These are phyloP conservation scores for Mormyrus proboscirostris DNA, from an alignment of 2,797 vertebrate genomes.

Conservation along the genomic window DNA sequence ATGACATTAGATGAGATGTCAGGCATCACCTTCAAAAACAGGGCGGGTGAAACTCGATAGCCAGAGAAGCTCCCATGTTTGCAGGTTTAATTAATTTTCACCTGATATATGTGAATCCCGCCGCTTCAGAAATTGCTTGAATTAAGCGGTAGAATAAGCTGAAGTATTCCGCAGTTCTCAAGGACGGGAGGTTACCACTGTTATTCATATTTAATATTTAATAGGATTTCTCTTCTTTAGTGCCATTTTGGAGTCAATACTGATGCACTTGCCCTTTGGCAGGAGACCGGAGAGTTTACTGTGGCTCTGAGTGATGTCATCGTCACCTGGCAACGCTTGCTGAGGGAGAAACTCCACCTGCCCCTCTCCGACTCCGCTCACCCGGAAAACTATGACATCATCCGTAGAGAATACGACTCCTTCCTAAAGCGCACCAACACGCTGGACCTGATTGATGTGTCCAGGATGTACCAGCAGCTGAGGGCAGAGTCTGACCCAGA, in stretches of 20 bases:
- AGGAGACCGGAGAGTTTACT: conserved; percentile 75
- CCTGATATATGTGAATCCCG: background rate
- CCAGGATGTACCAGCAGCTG: conserved; percentile 61
- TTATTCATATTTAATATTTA: conserved; percentile 2
- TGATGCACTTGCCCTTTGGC: conserved; percentile 44
- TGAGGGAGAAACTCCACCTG: conserved; percentile 79
- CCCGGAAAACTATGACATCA: conserved; percentile 68
- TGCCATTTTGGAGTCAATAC: background rate
- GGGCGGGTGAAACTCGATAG: background rate
- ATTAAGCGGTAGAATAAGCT: background rate
- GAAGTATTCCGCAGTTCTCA: background rate
- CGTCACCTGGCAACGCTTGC: conserved; percentile 78
- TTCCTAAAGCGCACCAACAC: conserved; percentile 78
- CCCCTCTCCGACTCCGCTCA: conserved; percentile 47
- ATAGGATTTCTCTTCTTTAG: background rate
- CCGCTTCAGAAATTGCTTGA: background rate
- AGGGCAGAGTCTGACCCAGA: conserved; percentile 53
- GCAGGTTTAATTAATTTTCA: background rate
- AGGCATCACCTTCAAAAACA: background rate
- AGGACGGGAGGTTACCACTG: background rate
- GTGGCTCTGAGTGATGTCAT: conserved; percentile 79
- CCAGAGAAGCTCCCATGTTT: background rate
- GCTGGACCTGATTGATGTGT: conserved; percentile 81
- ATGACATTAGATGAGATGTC: background rate
- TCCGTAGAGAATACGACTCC: conserved; percentile 67